These are phyloP conservation scores for Muricea muricata DNA, from an alignment of 92 coral and sea anemone genomes.

Conservation along the genomic window DNA sequence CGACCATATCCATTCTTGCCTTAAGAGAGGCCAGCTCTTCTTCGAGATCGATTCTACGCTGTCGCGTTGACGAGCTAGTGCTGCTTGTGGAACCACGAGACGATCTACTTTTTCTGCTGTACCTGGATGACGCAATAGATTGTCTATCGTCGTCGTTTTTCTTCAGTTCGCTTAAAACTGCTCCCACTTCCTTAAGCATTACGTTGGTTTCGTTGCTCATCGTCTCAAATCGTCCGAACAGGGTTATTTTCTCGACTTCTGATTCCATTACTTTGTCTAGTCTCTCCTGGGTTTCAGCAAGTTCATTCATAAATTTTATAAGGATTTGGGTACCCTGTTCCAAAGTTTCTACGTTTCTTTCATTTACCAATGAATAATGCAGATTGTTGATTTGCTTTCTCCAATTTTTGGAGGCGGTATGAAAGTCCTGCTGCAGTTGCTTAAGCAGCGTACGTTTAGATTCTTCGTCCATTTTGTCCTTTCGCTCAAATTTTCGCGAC, in stretches of 20 bases:
- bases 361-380: constrained; percentile 4
- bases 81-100: not conserved
- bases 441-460: not conserved
- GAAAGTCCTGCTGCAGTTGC: not conserved
- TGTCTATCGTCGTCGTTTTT: not conserved
- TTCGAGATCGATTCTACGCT: constrained; percentile 44
- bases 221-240: constrained; percentile 35
- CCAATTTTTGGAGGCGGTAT: constrained; percentile 42
- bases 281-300: constrained; percentile 30
- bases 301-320: constrained; percentile 13
- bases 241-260: constrained; percentile 23
- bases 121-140: not conserved
- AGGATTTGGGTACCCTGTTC: constrained; percentile 43
- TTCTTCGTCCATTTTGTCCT: not conserved
- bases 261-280: constrained; percentile 20
- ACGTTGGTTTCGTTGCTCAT: constrained; percentile 47
- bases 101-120: not conserved
- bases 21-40: constrained; percentile 48
- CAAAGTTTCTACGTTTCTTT: constrained; percentile 18
- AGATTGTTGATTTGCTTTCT: constrained; percentile 37
- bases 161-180: constrained; percentile 12
- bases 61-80: constrained; percentile 11
- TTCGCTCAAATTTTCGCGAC: not conserved
- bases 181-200: constrained; percentile 26
- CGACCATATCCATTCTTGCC: constrained; percentile 41